Conservation (phyloP, 2,888 invertebrate species). For the Caenorhabditis virilis region DNA sequence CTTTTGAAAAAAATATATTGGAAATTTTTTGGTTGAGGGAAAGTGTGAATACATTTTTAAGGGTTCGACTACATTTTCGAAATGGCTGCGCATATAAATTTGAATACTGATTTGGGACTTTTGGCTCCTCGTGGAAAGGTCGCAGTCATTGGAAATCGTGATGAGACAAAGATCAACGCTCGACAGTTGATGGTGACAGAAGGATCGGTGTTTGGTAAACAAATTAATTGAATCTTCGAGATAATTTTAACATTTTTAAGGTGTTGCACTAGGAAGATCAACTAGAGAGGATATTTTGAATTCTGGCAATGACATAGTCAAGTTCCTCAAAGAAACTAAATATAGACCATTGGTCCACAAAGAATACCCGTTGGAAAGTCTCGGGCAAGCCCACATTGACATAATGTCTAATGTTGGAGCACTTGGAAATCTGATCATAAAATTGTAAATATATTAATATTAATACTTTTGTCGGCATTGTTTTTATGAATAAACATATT, state of each 20-base stretch:
- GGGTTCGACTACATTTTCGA: slow-evolving; percentile 74
- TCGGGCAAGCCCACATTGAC: slow-evolving; percentile 32
- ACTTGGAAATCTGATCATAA: slow-evolving; percentile 38
- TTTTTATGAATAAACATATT: too few relatives aligned
- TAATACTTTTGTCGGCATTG: too few relatives aligned
- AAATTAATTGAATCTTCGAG: not conserved
- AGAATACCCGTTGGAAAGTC: slow-evolving; percentile 34
- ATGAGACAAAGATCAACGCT: slow-evolving; percentile 70
- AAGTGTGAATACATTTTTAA: slow-evolving; percentile 5
- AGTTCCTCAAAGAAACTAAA: slow-evolving; percentile 27
- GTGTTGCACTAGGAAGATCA: slow-evolving; percentile 4
- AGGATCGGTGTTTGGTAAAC: slow-evolving; percentile 69
- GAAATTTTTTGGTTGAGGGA: too few relatives aligned
- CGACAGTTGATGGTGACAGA: slow-evolving; percentile 70
- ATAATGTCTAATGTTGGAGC: slow-evolving; percentile 33
- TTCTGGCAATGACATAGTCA: slow-evolving; percentile 12
- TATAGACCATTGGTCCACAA: slow-evolving; percentile 34
- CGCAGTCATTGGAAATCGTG: slow-evolving; percentile 71
- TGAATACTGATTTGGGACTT: slow-evolving; percentile 72
- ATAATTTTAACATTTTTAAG: not conserved
- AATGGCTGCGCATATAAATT: slow-evolving; percentile 74
- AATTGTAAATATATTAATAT: not conserved
- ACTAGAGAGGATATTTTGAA: not conserved
- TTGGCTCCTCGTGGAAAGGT: slow-evolving; percentile 60
- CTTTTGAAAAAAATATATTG: too few relatives aligned